phyloP scores from a whole-genome alignment of 2,113 vertebrate species.

The Laticauda laticaudata region DNA sequence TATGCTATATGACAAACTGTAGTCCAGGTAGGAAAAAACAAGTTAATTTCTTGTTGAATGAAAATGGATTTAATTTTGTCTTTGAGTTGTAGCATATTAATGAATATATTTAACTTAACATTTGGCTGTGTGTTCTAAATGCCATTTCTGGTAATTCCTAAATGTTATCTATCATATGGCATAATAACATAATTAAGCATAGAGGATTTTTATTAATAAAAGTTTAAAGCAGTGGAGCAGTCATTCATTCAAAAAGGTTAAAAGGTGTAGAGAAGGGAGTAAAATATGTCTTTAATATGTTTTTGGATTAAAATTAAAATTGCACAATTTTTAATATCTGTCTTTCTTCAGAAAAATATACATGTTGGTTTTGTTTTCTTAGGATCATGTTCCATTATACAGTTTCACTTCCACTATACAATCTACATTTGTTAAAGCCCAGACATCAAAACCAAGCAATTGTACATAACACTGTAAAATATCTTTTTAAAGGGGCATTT shows the following conservation, averaged over 20 bases:
- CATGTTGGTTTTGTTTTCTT: conserved; percentile 49
- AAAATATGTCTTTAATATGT: conserved; percentile 8
- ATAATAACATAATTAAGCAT: conserved; percentile 21
- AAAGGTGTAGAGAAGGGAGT: conserved; percentile 14
- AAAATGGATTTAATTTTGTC: conserved; percentile 35
- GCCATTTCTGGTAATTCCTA: conserved; percentile 17
- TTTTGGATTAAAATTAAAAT: conserved; percentile 30
- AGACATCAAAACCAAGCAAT: conserved; percentile 76
- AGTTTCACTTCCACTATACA: conserved; percentile 25
- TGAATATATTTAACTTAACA: conserved; percentile 57
- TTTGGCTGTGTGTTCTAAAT: conserved; percentile 52
- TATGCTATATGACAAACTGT: conserved; percentile 52
- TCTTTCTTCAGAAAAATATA: conserved; percentile 49
- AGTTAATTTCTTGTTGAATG: conserved; percentile 59
- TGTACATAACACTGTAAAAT: conserved; percentile 86
- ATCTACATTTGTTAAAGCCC: conserved; percentile 57
- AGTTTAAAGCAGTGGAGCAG: conserved; percentile 29
- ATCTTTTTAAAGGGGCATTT: conserved; percentile 81
- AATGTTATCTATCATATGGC: conserved; percentile 21
- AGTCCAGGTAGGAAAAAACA: conserved; percentile 45
- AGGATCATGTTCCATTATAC: conserved; percentile 13
- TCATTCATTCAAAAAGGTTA: conserved; percentile 49
- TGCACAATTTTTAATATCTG: conserved; percentile 56
- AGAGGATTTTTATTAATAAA: conserved; percentile 45
- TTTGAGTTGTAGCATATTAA: conserved; percentile 42